Evolutionary conservation across 2,888 invertebrate genomes (phyloP), one percentile per base, ranked within the genome.

Genomic region (Micropterix aruncella): DNA sequence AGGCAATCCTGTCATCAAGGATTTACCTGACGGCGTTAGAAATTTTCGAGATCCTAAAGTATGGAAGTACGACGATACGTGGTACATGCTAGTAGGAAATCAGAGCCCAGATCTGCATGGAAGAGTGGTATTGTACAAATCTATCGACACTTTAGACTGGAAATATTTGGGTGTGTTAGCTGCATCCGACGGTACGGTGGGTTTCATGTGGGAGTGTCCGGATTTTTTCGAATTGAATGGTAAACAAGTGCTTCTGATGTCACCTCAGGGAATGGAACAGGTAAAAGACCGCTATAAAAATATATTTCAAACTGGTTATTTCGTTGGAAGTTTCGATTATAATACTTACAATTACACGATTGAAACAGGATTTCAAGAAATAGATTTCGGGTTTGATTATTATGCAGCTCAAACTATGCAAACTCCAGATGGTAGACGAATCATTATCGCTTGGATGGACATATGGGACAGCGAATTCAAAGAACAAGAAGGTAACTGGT

Each of bases 121-220:
- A 2, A 58, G 57, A 48, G 65, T 66, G 1, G 52, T 70, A 3
- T 50, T 72, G 2, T 72, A 70, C 44, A 60, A 65, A 50, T 71
- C 71, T 1, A 41, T 44, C 7, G 62, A 73, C 50, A 49, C 72
- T 52, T 54, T 55, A 37, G 54, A 48, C 9, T 70, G 70, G 70
- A 63, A 65, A 39, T 68, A 61, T 40, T 52, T 69, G 38, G 57
- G 52, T 3, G 59, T 65, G 5, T 46, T 70, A 2, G 68, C 56
- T 27, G 66, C 67, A 52, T 64, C 69, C 1, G 53, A 60, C 2
- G 63, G 62, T 12, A 57, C 59, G 14, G 49, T 62, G 51, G 66
- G 66, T 1, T 69, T 65, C 44, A 70, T 71, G 68, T 73, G 70
- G 68, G 73, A 73, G 50, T 73, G 73, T 48, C 73, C 73, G 0